Evolutionary conservation across 2,888 invertebrate genomes (phyloP), one percentile per base, ranked within the genome.

Genomic region (Osmoderma eremita): DNA sequence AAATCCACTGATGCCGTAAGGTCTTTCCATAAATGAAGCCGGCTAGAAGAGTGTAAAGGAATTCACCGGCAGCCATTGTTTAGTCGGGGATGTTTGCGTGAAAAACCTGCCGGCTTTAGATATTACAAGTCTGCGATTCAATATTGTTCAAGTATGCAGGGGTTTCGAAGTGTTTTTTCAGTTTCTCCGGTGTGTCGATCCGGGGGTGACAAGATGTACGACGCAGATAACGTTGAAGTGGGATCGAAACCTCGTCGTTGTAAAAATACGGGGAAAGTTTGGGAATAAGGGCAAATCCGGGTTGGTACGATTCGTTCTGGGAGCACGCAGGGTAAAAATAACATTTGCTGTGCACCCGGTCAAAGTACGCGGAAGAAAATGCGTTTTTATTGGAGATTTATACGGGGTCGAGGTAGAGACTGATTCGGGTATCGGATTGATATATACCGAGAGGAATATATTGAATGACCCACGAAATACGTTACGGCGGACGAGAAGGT

Each of bases 331-430:
- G 30, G 30, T 13, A 1, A n/a, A 15, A 56, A 56, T 56, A 56
- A 41, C 56, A 56, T 42, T 53, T 41, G 42, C 6, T 8, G 6
- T 8, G 30, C 22, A 56, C 22, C n/a, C 56, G 36, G 56, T 41
- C 42, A 22, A 22, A 41, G 20, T 51, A 51, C 30, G 36, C 51
- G 30, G 36, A 51, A 56, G 39, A 56, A 41, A 56, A 56, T 56
- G 41, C 41, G 56, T 13, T 56, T 56, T 56, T 42, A 56, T 41
- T 56, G 56, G 24, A 42, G 56, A 56, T 41, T 56, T 56, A 42
- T 22, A 13, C 15, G 10, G 22, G 54, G 56, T 10, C 38, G 53
- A 30, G 18, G n/a, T 2, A 18, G 42, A 20, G 22, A 56, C 24
- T 15, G 51, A 51, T 41, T 54, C 22, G 20, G 42, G 22, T 42